Percentiles rank a stretch among this genome's conserved stretches.
Conservation (phyloP, 2,113 vertebrate genomes). For the Trochalopteron elliotii region DNA sequence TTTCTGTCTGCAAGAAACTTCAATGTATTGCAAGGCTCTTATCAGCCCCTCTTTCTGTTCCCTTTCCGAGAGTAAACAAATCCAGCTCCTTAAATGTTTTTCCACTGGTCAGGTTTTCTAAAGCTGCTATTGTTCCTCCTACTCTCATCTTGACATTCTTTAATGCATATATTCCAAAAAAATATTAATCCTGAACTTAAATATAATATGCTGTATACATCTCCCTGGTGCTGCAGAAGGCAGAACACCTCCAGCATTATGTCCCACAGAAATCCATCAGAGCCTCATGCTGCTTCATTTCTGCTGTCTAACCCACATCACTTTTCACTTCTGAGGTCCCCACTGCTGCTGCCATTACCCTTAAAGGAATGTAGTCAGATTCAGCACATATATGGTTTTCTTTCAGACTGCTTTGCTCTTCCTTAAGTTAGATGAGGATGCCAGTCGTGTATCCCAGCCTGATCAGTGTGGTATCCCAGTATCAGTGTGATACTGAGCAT, state of each 20-base stretch:
- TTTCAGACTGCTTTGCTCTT: background rate
- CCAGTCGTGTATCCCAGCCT: background rate
- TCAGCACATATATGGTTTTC: background rate
- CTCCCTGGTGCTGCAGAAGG: background rate
- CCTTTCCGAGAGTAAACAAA: background rate
- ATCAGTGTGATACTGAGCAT: background rate
- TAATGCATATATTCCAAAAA: background rate
- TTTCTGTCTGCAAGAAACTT: background rate
- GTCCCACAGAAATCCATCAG: background rate
- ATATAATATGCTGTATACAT: background rate
- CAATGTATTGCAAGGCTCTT: background rate
- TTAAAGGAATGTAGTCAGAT: background rate
- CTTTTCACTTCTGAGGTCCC: background rate
- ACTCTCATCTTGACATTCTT: background rate
- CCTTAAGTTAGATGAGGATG: background rate
- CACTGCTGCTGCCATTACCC: background rate
- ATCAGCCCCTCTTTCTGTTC: background rate
- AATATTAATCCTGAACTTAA: background rate
- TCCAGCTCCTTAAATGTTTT: background rate
- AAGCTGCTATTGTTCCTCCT: background rate
- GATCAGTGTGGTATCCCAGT: accelerated
- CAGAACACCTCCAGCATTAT: background rate
- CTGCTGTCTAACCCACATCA: background rate
- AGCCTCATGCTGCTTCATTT: background rate
- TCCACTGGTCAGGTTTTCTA: background rate